Base-by-base conservation (phyloP, 2,113 vertebrate species). In the Heteronetta atricapilla region DNA sequence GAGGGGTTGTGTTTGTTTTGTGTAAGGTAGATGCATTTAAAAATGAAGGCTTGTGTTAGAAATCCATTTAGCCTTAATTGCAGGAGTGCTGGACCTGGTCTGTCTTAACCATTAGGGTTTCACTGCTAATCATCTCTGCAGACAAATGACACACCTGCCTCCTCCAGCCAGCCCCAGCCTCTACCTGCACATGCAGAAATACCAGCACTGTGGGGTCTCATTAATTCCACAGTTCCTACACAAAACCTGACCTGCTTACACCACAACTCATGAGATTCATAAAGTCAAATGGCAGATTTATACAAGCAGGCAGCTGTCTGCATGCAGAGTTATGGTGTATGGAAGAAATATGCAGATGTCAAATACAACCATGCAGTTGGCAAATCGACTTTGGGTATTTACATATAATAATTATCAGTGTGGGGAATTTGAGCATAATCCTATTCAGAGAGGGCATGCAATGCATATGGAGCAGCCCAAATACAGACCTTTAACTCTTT, bases 311-410 rank as follows among this genome's bases (percentile, higher is more conserved):
- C 80, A 89, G 62, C 86, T 69, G 86, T 68, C 89, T 84, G 59
- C 77, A 14, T 10, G 78, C 78, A 20, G 92, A 89, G 89, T 86
- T 80, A 68, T 2, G 12, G 72, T 0, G 36, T 50, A 9, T 3
- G 50, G 80, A 85, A 90, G 83, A 82, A 95, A 93, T 82, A 82
- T 50, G 90, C 93, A 82, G 87, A 88, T 88, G 82, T 82, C 87
- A 79, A 44, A 58, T 13, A 46, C 55, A 88, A 5, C 44, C 83
- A 40, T 56, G 93, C 76, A 53, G 89, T 70, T 85, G 74, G 83
- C 93, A 85, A 86, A 88, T 77, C 13, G 44, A 85, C 83, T 85
- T 28, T 46, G 64, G 79, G 87, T 75, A 93, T 94, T 93, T 88
- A 82, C 88, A 86, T 86, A 82, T 33, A 90, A 56, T 93, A 93